These are phyloP conservation scores for Euplagia quadripunctaria DNA, from an alignment of 2,888 invertebrate genomes.

Conservation along the genomic window DNA sequence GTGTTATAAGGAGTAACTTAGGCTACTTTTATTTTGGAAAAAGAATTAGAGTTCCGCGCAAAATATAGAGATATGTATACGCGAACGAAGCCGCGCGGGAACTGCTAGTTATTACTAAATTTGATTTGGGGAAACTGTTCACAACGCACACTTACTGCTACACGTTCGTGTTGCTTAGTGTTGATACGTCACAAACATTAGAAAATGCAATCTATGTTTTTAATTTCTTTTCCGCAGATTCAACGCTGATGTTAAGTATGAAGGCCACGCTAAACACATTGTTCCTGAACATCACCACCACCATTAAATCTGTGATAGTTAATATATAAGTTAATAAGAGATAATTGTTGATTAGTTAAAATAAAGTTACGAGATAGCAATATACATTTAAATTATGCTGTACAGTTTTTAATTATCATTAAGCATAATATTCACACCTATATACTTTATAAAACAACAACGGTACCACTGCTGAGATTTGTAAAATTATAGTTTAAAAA, in stretches of 20 bases:
- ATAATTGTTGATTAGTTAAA: background rate
- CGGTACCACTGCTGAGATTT: too few species aligned
- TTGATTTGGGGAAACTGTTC: too few species aligned
- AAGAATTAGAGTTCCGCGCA: too few species aligned
- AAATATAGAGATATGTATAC: too few species aligned
- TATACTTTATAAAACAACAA: too few species aligned
- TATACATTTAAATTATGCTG: background rate
- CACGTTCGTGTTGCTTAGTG: background rate
- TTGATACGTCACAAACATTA: background rate
- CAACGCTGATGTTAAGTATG: conserved; percentile 16
- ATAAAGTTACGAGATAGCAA: background rate
- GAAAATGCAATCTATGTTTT: background rate
- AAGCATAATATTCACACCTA: too few species aligned
- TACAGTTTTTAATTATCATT: background rate
- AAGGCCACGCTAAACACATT: conserved; percentile 13
- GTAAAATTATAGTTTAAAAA: too few species aligned
- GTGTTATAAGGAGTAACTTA: too few species aligned
- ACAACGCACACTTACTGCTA: too few species aligned
- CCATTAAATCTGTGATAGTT: background rate
- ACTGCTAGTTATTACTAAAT: too few species aligned
- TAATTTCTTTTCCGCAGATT: conserved; percentile 4
- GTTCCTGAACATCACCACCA: conserved; percentile 11
- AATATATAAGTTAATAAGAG: background rate
- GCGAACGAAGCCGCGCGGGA: too few species aligned
- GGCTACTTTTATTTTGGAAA: too few species aligned